phyloP scores from a whole-genome alignment of 1,140 invertebrate genomes.

The Zaprionus inermis region DNA sequence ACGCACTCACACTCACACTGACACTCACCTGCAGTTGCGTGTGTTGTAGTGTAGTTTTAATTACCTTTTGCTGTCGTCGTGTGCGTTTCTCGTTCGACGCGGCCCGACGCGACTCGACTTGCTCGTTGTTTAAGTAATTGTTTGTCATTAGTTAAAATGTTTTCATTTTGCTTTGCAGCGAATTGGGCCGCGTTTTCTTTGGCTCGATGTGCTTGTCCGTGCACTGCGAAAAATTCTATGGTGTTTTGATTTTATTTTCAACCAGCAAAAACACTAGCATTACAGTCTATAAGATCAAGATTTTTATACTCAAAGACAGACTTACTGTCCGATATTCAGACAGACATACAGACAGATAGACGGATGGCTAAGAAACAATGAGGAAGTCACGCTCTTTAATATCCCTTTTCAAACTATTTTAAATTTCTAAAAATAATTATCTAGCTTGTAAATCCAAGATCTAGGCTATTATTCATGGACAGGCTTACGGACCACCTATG shows the following conservation, averaged over 20 bases:
- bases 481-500: too few relatives aligned
- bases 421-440: too few relatives aligned
- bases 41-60: slow-evolving; percentile 65
- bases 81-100: slow-evolving; percentile 53
- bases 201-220: slow-evolving; percentile 10
- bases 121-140: slow-evolving; percentile 76
- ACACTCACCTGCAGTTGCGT: slow-evolving; percentile 12
- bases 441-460: too few relatives aligned
- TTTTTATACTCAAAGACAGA: too few relatives aligned
- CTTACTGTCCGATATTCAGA: too few relatives aligned
- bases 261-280: too few relatives aligned
- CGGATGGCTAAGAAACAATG: too few relatives aligned
- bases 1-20: background rate
- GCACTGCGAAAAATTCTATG: slow-evolving; percentile 22
- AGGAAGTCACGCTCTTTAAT: too few relatives aligned
- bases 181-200: slow-evolving; percentile 39
- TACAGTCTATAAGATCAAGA: too few relatives aligned
- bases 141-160: slow-evolving; percentile 83
- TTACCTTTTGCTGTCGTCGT: slow-evolving; percentile 67
- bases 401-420: too few relatives aligned
- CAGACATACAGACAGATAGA: too few relatives aligned
- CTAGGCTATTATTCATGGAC: too few relatives aligned
- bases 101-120: slow-evolving; percentile 28
- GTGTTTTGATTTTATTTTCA: background rate
- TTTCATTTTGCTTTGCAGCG: slow-evolving; percentile 66